Conservation (phyloP, 35 echinoderm and acorn worm species). For the Lytechinus variegatus region DNA sequence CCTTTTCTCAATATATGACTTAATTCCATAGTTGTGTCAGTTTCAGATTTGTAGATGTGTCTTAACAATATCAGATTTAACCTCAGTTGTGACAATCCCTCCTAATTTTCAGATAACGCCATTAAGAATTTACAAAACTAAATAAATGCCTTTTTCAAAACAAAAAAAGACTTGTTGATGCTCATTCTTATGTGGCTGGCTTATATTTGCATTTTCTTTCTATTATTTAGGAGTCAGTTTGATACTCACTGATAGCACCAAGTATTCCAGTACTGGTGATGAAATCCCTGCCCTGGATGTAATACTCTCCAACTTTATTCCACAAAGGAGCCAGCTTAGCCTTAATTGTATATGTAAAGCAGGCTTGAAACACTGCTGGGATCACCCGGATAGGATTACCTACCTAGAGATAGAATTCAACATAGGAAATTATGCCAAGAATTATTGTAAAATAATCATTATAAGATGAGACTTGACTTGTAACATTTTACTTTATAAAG, state of each 20-base stretch:
- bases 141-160: no score
- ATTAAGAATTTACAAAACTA: no score
- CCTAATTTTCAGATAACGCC: no score
- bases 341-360: conserved; percentile 81
- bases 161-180: no score
- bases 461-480: background rate
- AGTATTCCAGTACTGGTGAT: conserved; percentile 48
- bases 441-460: background rate
- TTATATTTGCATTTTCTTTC: no score
- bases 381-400: conserved; percentile 79
- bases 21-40: no score
- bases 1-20: no score
- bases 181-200: no score
- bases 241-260: conserved; percentile 65
- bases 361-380: conserved; percentile 82
- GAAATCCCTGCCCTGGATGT: conserved; percentile 96
- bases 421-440: background rate
- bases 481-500: background rate
- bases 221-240: background rate
- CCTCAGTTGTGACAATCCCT: no score
- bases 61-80: no score
- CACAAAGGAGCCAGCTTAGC: conserved; percentile 93
- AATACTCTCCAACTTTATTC: conserved; percentile 89
- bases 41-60: no score
- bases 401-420: conserved; percentile 41